A percentile compares a stretch with the other conserved stretches of the same genome.
Evolutionary conservation across 1,140 invertebrate species (phyloP).

Genomic region (Drosophila baimaii): DNA sequence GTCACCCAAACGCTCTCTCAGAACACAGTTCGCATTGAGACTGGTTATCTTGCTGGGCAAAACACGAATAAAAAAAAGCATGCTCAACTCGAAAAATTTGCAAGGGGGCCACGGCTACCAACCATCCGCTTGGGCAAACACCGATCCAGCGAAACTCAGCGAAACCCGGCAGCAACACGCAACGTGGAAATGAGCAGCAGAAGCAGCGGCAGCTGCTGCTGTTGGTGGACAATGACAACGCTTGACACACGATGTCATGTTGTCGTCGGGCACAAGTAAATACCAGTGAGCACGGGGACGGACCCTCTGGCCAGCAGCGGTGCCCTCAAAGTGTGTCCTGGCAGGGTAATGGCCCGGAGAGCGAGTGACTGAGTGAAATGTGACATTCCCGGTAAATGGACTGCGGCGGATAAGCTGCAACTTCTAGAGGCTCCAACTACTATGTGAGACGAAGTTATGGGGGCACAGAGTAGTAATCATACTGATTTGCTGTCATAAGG

Average conservation of each 20-base stretch:
- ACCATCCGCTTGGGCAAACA: slow-evolving; percentile 32
- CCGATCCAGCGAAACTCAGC: slow-evolving; percentile 9
- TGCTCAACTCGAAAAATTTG: slow-evolving; percentile 36
- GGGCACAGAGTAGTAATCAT: slow-evolving; percentile 23
- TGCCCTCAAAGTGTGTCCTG: slow-evolving; percentile 50
- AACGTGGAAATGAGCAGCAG: slow-evolving; percentile 65
- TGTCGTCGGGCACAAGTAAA: slow-evolving; percentile 52
- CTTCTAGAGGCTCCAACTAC: slow-evolving; percentile 11
- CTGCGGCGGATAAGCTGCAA: slow-evolving; percentile 39
- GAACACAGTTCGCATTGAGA: slow-evolving; percentile 3
- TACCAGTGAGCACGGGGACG: slow-evolving; percentile 36
- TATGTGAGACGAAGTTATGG: slow-evolving; percentile 24
- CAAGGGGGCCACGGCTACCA: slow-evolving; percentile 39
- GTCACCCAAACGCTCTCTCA: slow-evolving; percentile 7
- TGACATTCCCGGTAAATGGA: slow-evolving; percentile 44
- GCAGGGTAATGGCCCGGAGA: slow-evolving; percentile 43
- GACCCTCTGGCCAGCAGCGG: slow-evolving; percentile 25
- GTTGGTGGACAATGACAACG: slow-evolving; percentile 55
- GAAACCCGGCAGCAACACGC: slow-evolving; percentile 41
- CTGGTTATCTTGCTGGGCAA: slow-evolving; percentile 50
- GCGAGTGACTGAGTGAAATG: slow-evolving; percentile 41
- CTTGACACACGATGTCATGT: slow-evolving; percentile 60
- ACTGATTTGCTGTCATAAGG: slow-evolving; percentile 43
- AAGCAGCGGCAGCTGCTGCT: slow-evolving; percentile 29
- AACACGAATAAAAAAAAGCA: slow-evolving; percentile 29